A percentile compares a stretch with the other conserved stretches of the same genome.
Conservation (phyloP, 1,140 invertebrate species). For the Glomeris maerens region DNA sequence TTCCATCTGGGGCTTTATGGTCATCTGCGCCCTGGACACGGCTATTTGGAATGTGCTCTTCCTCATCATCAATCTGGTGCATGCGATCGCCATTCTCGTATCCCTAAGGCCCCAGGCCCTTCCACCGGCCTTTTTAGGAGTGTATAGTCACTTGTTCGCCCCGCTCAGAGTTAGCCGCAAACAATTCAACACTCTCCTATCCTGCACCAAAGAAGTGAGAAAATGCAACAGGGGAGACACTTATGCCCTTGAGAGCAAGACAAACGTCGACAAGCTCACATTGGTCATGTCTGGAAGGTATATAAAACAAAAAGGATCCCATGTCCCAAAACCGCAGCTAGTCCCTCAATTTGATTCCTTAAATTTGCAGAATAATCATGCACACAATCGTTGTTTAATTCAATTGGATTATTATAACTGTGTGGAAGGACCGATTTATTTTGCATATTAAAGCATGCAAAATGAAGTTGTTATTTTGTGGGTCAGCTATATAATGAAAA, state of each 20-base stretch:
- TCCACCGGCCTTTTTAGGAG: conserved; percentile 68
- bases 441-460: too few species aligned
- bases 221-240: conserved; percentile 66
- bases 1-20: conserved; percentile 64
- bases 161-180: conserved; percentile 61
- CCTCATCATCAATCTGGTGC: conserved; percentile 63
- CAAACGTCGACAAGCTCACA: conserved; percentile 71
- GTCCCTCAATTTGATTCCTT: too few species aligned
- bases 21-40: conserved; percentile 68
- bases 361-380: too few species aligned
- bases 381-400: too few species aligned
- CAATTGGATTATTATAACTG: too few species aligned
- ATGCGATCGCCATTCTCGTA: conserved; percentile 64
- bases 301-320: too few species aligned
- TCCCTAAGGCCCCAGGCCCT: conserved; percentile 66
- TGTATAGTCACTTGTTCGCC: conserved; percentile 65
- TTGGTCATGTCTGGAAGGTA: conserved; percentile 74
- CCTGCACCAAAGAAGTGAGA: conserved; percentile 63
- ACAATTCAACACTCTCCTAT: conserved; percentile 64
- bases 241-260: conserved; percentile 76
- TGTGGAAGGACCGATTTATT: too few species aligned
- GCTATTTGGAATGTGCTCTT: conserved; percentile 74
- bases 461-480: too few species aligned
- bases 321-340: too few species aligned
- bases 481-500: too few species aligned